Percentiles rank a stretch among this genome's conserved stretches.
Evolutionary conservation across 1,140 invertebrate genomes (phyloP).

Genomic region (Drosophila equinoxialis): DNA sequence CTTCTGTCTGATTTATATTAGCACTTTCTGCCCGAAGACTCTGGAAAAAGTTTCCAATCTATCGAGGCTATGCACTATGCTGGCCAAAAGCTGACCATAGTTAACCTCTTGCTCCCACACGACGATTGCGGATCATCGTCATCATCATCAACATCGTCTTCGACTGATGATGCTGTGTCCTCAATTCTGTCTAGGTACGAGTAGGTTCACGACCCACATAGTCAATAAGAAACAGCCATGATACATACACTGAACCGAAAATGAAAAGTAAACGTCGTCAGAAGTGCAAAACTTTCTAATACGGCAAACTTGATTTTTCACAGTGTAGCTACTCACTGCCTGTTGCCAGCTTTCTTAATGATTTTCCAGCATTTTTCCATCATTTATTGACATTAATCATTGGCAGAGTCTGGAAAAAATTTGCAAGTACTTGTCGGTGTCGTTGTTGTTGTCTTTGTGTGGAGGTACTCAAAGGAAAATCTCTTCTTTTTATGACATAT

Average conservation of each 20-base stretch:
- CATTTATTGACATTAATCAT: conserved; percentile 80
- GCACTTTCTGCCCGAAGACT: background rate
- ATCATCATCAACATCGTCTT: background rate
- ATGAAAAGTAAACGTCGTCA: too few relatives aligned
- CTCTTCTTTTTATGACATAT: conserved; percentile 42
- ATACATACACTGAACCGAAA: background rate
- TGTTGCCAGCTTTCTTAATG: conserved; percentile 42
- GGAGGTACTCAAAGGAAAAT: conserved; percentile 43
- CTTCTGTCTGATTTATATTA: background rate
- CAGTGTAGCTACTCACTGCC: conserved; percentile 11
- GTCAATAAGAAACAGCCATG: conserved; percentile 4
- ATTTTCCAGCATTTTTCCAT: conserved; percentile 48
- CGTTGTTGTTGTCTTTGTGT: background rate
- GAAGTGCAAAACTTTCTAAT: too few relatives aligned
- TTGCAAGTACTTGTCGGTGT: conserved; percentile 61
- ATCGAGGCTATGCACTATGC: conserved; percentile 47
- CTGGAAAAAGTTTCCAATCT: conserved; percentile 53
- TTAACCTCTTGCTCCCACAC: conserved; percentile 74
- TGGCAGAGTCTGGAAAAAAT: conserved; percentile 70
- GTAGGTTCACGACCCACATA: conserved; percentile 73
- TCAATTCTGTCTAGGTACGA: conserved; percentile 51
- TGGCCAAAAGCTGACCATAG: conserved; percentile 52
- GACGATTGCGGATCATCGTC: conserved; percentile 58
- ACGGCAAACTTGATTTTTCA: background rate
- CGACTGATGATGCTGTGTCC: conserved; percentile 37